Percentiles rank a stretch among this genome's conserved stretches.
These are phyloP conservation scores for Coecobrya sp. DNA, from an alignment of 2,888 invertebrate species.

Conservation along the genomic window DNA sequence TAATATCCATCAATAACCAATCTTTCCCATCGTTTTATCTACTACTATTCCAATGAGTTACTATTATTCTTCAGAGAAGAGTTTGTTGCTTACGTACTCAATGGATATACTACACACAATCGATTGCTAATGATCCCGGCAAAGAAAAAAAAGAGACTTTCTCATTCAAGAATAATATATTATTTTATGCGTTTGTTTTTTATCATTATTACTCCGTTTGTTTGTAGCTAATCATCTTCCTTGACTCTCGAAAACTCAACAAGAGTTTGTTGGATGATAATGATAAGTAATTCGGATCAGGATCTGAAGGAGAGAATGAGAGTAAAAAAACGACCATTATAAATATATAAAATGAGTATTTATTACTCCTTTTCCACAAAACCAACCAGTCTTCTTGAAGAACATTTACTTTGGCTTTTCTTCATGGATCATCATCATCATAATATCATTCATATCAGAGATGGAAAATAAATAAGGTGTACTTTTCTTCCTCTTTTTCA, in stretches of 20 bases:
- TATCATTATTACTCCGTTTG: constrained; percentile 27
- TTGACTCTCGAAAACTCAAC: constrained; percentile 5
- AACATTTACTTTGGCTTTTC: not conserved
- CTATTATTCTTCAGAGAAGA: not conserved
- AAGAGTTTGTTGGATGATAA: constrained; percentile 29
- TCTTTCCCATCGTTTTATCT: not conserved
- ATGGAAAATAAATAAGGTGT: constrained; percentile 52
- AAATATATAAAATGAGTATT: constrained; percentile 18
- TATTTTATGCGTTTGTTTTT: constrained; percentile 52
- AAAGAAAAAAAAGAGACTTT: constrained; percentile 13
- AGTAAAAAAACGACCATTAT: constrained; percentile 18
- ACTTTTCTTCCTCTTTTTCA: not conserved
- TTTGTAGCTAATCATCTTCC: constrained; percentile 46
- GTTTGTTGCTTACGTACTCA: not conserved
- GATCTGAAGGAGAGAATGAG: constrained; percentile 29
- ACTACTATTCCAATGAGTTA: constrained; percentile 20
- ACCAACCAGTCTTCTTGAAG: not conserved
- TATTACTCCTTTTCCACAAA: constrained; percentile 29
- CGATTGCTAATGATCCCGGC: constrained; percentile 57
- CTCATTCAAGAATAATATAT: not conserved
- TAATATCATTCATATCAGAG: constrained; percentile 36
- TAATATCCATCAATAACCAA: not conserved
- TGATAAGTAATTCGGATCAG: constrained; percentile 64
- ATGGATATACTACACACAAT: constrained; percentile 37
- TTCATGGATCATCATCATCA: constrained; percentile 8